A percentile compares a stretch with the other conserved stretches of the same genome.
Evolutionary conservation across 92 coral and sea anemone species (phyloP).

Genomic region (Palythoa heliodiscus): DNA sequence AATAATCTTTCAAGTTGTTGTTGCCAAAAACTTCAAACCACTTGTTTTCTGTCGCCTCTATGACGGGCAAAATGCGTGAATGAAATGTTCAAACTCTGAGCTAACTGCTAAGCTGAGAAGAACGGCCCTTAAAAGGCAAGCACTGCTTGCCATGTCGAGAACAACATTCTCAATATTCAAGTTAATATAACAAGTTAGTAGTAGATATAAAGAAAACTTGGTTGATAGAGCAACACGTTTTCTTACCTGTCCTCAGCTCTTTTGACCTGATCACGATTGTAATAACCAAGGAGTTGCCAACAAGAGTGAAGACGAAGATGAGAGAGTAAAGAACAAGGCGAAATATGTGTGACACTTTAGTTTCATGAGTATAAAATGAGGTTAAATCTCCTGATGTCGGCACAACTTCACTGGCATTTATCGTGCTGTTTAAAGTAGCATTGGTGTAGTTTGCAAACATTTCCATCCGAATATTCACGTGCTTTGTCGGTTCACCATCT

Average conservation of each 20-base stretch:
- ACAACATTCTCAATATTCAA: background rate
- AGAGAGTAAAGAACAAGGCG: constrained; percentile 28
- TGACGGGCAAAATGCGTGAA: background rate
- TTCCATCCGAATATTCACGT: constrained; percentile 2
- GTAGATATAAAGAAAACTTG: background rate
- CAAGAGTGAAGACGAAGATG: constrained; percentile 27
- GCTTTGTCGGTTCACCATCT: background rate
- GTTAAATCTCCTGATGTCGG: background rate
- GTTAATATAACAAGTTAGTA: background rate
- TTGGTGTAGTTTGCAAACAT: background rate
- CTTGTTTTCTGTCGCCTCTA: background rate
- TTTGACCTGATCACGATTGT: constrained; percentile 36
- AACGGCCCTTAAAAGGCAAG: background rate
- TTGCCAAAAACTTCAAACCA: background rate
- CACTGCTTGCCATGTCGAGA: background rate
- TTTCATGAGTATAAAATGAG: background rate
- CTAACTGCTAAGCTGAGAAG: background rate
- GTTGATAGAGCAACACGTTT: background rate
- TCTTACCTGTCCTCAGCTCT: constrained; percentile 39
- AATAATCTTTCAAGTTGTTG: background rate
- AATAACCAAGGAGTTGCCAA: constrained; percentile 40
- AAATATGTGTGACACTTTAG: constrained; percentile 29
- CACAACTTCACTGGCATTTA: background rate
- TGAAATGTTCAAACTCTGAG: background rate
- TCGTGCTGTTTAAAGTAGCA: background rate